Percentiles rank a stretch among this genome's conserved stretches.
phyloP scores from a whole-genome alignment of 2,113 vertebrate species.

The Hemicordylus capensis region DNA sequence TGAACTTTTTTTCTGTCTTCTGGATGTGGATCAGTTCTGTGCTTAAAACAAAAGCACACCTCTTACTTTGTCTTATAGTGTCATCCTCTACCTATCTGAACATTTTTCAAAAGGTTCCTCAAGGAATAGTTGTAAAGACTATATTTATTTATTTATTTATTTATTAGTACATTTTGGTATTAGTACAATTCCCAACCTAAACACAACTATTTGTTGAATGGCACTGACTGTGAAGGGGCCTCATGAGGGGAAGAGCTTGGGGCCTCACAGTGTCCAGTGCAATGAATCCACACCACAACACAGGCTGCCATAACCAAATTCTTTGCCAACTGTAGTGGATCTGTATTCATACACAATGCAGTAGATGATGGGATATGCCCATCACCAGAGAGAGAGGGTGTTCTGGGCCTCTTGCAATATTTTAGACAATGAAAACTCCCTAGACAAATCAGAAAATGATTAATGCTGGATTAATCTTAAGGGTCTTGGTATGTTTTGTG shows the following conservation, averaged over 20 bases:
- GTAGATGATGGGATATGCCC: too few species aligned
- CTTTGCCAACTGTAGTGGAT: background rate
- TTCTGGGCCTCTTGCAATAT: too few species aligned
- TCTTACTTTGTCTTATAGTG: background rate
- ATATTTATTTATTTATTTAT: background rate
- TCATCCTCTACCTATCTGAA: background rate
- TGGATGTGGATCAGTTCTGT: background rate
- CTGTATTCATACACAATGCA: background rate
- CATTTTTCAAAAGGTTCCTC: background rate
- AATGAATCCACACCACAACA: background rate
- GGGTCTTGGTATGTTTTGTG: too few species aligned
- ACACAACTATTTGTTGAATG: background rate
- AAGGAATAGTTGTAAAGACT: background rate
- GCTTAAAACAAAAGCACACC: background rate
- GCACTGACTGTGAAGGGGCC: too few species aligned
- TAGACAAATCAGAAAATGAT: too few species aligned
- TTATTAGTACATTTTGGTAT: too few species aligned
- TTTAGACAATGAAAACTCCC: too few species aligned
- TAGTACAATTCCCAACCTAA: background rate
- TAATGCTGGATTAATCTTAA: too few species aligned
- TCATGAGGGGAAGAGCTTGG: background rate
- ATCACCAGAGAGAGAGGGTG: too few species aligned
- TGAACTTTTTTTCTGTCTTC: background rate
- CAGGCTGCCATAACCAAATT: too few species aligned
- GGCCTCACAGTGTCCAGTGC: background rate